Conservation (phyloP, 1,140 invertebrate species). For the Ruditapes philippinarum region DNA sequence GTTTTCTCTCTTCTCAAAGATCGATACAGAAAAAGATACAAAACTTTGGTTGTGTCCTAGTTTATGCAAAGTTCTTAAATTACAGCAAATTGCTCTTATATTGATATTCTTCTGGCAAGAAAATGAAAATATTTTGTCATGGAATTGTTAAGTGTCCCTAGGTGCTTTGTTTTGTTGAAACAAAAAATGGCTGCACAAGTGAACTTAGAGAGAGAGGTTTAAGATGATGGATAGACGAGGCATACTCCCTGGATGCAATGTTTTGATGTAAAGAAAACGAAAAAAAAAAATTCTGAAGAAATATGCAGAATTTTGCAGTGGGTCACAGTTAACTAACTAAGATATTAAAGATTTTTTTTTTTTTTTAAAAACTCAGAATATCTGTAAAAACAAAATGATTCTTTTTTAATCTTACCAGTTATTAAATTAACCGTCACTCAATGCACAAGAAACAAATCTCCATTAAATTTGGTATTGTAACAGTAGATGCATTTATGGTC, state of each 20-base stretch:
- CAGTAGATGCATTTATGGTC: too few relatives aligned
- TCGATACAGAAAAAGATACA: conserved; percentile 34
- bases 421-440: too few relatives aligned
- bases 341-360: too few relatives aligned
- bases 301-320: too few relatives aligned
- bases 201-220: background rate
- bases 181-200: conserved; percentile 5
- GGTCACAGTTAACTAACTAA: too few relatives aligned
- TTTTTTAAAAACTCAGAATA: too few relatives aligned
- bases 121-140: conserved; percentile 68
- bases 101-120: conserved; percentile 61
- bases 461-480: too few relatives aligned
- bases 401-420: too few relatives aligned
- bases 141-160: conserved; percentile 33
- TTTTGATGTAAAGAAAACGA: too few relatives aligned
- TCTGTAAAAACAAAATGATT: too few relatives aligned
- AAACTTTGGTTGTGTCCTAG: conserved; percentile 46
- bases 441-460: too few relatives aligned
- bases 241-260: conserved; percentile 10
- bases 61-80: conserved; percentile 61
- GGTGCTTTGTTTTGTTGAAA: conserved; percentile 23
- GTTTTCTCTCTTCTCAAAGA: conserved; percentile 24
- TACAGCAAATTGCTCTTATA: conserved; percentile 67
- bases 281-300: too few relatives aligned
- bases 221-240: background rate